Evolutionary conservation across 2,888 invertebrate genomes (phyloP).

Genomic region (Gonocerus acuteangulatus): DNA sequence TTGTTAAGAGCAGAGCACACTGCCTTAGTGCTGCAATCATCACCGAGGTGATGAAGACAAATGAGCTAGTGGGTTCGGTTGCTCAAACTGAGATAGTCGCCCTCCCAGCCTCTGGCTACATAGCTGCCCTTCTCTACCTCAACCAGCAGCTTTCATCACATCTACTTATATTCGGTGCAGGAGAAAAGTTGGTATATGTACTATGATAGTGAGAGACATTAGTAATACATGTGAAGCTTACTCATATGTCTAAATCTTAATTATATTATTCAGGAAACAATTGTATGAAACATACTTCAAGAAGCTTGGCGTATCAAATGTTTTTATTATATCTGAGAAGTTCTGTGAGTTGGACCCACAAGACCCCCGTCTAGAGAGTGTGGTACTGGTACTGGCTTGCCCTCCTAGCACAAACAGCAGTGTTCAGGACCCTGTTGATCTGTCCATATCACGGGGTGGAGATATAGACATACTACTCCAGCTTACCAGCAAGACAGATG

Average conservation of each 20-base stretch:
- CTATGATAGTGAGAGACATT: not conserved
- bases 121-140: conserved; percentile 58
- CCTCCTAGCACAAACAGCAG: conserved; percentile 77
- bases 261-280: conserved; percentile 45
- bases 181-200: conserved; percentile 40
- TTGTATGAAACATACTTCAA: conserved; percentile 64
- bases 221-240: no score
- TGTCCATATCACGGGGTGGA: conserved; percentile 60
- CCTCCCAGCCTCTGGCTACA: conserved; percentile 68
- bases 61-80: conserved; percentile 62
- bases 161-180: conserved; percentile 56
- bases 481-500: conserved; percentile 55
- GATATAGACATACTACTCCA: conserved; percentile 68
- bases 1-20: conserved; percentile 63
- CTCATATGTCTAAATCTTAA: no score
- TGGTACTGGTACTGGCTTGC: conserved; percentile 60
- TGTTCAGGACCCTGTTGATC: conserved; percentile 61
- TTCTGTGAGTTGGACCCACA: conserved; percentile 41
- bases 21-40: conserved; percentile 72
- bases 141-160: conserved; percentile 54
- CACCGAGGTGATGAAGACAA: conserved; percentile 56
- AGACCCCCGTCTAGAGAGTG: conserved; percentile 51
- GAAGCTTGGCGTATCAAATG: conserved; percentile 54
- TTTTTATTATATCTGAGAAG: conserved; percentile 37
- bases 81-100: conserved; percentile 73